Conservation (phyloP, 2,797 vertebrate species). For the Pseudomugil gertrudae region DNA sequence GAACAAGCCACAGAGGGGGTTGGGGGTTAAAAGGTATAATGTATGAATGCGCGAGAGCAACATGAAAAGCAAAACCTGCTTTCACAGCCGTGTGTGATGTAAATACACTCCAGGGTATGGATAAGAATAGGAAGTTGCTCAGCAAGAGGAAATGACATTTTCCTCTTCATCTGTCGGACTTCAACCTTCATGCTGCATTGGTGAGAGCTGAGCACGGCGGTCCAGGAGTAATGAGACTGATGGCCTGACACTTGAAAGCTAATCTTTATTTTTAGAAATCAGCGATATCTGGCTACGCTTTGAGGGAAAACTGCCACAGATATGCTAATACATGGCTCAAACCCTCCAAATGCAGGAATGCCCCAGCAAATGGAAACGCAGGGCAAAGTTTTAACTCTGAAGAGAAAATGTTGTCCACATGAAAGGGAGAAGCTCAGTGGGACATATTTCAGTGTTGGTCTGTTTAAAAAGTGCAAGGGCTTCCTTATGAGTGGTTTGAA, state of each 20-base stretch:
- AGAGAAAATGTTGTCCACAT: not conserved
- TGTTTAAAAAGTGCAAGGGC: constrained; percentile 8
- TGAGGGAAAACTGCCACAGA: not conserved
- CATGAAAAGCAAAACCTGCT: constrained; percentile 20
- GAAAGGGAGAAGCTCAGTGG: not conserved
- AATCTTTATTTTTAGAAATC: constrained; percentile 56
- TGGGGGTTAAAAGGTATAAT: constrained; percentile 5
- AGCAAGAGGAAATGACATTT: not conserved
- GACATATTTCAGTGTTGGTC: not conserved
- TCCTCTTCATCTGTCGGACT: constrained; percentile 12
- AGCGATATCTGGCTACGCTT: constrained; percentile 16
- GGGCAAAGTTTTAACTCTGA: not conserved
- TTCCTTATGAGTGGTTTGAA: constrained; percentile 36
- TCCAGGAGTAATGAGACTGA: constrained; percentile 26
- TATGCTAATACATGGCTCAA: not conserved
- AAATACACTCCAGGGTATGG: constrained; percentile 17
- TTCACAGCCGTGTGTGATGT: not conserved
- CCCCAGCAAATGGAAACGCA: constrained; percentile 1
- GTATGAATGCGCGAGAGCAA: constrained; percentile 2
- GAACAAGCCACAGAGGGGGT: constrained; percentile 11
- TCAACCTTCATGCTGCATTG: constrained; percentile 33
- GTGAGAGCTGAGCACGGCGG: constrained; percentile 3
- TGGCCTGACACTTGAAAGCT: constrained; percentile 37
- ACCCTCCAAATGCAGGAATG: constrained; percentile 23
- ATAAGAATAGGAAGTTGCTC: constrained; percentile 4